Evolutionary conservation across 2,888 invertebrate genomes (phyloP), one percentile per base, ranked within the genome.

Genomic region (Apodemia hepburni): DNA sequence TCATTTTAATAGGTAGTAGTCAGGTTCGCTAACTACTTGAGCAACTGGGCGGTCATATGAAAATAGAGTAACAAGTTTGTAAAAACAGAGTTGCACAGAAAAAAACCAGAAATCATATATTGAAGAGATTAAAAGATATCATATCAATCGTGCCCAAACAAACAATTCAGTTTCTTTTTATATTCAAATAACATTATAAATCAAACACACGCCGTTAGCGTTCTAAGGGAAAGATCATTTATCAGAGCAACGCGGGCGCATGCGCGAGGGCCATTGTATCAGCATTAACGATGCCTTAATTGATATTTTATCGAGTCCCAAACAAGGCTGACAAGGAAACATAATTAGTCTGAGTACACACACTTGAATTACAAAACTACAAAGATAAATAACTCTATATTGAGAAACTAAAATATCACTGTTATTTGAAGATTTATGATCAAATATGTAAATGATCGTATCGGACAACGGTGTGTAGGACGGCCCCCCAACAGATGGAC

Each of bases 291-390:
- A 78, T 79, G 78, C 77, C 85, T 87, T 89, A 88, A 89, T 89
- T 89, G 87, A 87, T 87, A 88, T 86, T 87, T 87, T 89, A 88
- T 88, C 87, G 82, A 78, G 83, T 82, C 69, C 81, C 81, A 83
- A 86, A 86, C 84, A 84, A 82, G 83, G 84, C 82, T 71, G 81
- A 81, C 81, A 80, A 79, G 79, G 77, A 78, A 73, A 77, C 72
- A 80, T 86, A 85, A 85, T 85, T 84, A 85, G 81, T 79, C 77
- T 75, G 71, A 78, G 77, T 64, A 42, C 42, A 42, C 38, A 38
- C 42, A 63, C 62, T 64, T 60, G 65, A 65, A 65, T 12, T 64
- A 67, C 60, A 54, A 51, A 61, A 61, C 62, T 66, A 71, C 65
- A 61, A 66, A 65, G 66, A 69, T 66, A 66, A 67, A 70, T 69